Conservation (phyloP, 92 coral and sea anemone species). For the Metridium senile region DNA sequence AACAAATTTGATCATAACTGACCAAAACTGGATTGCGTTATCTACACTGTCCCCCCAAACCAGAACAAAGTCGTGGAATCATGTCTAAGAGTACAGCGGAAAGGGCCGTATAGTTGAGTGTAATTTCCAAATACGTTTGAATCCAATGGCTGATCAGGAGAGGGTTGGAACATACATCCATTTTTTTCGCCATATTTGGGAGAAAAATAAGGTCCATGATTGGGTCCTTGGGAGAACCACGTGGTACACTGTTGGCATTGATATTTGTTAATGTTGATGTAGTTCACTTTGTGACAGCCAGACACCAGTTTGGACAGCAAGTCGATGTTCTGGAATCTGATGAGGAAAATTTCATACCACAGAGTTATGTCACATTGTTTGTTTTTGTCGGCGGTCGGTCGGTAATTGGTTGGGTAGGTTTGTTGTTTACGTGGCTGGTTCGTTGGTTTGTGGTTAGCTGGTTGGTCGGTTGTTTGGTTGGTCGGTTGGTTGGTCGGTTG, state of each 20-base stretch:
- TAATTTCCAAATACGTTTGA: slow-evolving; percentile 18
- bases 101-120: background rate
- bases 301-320: slow-evolving; percentile 4
- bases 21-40: background rate
- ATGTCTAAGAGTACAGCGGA: slow-evolving; percentile 11
- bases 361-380: too few species aligned
- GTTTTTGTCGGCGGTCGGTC: too few species aligned
- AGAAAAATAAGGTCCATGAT: slow-evolving; percentile 22
- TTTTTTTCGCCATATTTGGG: slow-evolving; percentile 32
- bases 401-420: too few species aligned
- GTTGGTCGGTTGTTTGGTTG: too few species aligned
- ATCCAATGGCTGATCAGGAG: background rate
- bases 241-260: slow-evolving; percentile 24
- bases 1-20: too few species aligned
- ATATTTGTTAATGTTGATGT: slow-evolving; percentile 17
- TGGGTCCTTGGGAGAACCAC: slow-evolving; percentile 40
- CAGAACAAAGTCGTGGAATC: slow-evolving; percentile 12
- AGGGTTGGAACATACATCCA: slow-evolving; percentile 8
- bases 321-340: slow-evolving; percentile 20
- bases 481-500: too few species aligned
- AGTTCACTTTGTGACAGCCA: slow-evolving; percentile 14
- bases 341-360: background rate
- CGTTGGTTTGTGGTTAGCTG: too few species aligned
- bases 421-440: too few species aligned
- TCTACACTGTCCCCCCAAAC: slow-evolving; percentile 27